phyloP scores from a whole-genome alignment of 1,140 invertebrate genomes.

The Dreissena polymorpha region DNA sequence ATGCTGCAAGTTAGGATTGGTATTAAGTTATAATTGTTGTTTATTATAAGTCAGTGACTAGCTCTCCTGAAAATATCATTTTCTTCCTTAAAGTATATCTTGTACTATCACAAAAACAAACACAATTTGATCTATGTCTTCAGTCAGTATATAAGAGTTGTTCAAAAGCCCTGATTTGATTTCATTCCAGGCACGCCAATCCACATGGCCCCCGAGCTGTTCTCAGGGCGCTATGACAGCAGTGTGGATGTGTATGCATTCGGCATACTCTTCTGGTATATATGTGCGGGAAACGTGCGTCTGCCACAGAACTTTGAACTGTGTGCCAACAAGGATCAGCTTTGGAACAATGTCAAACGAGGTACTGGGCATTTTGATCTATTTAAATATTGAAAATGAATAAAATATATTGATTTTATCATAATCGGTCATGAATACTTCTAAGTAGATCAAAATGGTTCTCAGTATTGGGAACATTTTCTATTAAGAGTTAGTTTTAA shows the following conservation, averaged over 20 bases:
- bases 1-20: too few relatives aligned
- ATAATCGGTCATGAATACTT: neutral
- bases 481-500: too few relatives aligned
- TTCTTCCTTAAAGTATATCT: too few relatives aligned
- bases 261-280: constrained; percentile 95
- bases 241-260: constrained; percentile 95
- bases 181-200: constrained; percentile 85
- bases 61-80: too few relatives aligned
- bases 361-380: constrained; percentile 81
- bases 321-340: constrained; percentile 92
- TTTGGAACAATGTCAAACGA: constrained; percentile 92
- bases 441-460: too few relatives aligned
- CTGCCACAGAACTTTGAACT: constrained; percentile 91
- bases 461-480: too few relatives aligned
- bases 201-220: constrained; percentile 95
- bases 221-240: constrained; percentile 89
- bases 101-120: too few relatives aligned
- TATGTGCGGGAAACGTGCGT: constrained; percentile 90
- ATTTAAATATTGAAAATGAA: neutral
- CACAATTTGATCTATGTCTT: too few relatives aligned
- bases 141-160: too few relatives aligned
- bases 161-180: too few relatives aligned
- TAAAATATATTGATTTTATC: neutral
- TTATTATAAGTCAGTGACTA: too few relatives aligned
- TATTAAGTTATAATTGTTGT: too few relatives aligned